Evolutionary conservation across 2,797 vertebrate genomes (phyloP), one percentile per base, ranked within the genome.

Genomic region (Danio albolineatus): DNA sequence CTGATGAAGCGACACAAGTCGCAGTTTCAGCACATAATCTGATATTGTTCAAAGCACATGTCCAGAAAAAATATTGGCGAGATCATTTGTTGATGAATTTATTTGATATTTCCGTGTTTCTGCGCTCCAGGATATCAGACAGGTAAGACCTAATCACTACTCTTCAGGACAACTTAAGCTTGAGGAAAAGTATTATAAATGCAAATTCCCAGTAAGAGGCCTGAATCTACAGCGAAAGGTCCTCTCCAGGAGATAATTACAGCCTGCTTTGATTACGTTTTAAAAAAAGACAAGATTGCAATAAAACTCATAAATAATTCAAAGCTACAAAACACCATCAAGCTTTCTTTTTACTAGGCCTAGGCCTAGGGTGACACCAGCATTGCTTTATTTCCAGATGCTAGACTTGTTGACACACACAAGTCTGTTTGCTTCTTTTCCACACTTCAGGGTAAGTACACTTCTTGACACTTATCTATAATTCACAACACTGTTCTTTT

Each of bases 191-290:
- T 74, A 91, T 91, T 89, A 90, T 64, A 73, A 87, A 91, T 91
- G 87, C 85, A 88, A 87, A 92, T 89, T 88, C 61, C 28, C 62
- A 78, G 79, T 89, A 87, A 90, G 89, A 85, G 85, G 81, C 83
- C 75, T 38, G 39, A 79, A 86, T 86, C 78, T 84, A 84, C 82
- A 71, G 78, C 81, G 49, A 89, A 84, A 88, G 84, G 76, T 87
- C 85, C 77, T 87, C 82, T 49, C 64, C 43, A 60, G 83, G 84
- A 89, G 76, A 78, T 84, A 80, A 86, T 84, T 80, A 83, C 64
- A 81, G 74, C 56, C 65, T 66, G 56, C 59, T 77, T 85, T 83
- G 85, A 90, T 88, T 88, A 83, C 60, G 76, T 89, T 87, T 83
- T 28, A 28, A 28, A 28, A 84, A 79, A 86, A 88, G 65, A 74